phyloP scores from a whole-genome alignment of 2,888 invertebrate genomes.

The Tenthredo scrophulariae region DNA sequence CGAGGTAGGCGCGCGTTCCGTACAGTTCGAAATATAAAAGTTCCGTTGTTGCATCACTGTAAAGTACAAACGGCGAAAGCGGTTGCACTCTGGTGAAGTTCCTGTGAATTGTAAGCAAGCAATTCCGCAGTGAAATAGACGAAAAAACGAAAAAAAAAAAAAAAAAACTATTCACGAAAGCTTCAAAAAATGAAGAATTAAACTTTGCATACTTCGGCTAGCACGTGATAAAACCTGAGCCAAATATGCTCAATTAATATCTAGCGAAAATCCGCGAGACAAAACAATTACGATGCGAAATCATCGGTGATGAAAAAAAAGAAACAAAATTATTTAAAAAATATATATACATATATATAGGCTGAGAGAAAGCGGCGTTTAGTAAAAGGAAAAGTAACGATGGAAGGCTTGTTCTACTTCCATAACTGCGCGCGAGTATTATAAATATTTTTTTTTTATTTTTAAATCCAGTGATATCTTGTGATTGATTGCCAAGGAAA shows the following conservation, averaged over 20 bases:
- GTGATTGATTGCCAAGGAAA: slow-evolving; percentile 30
- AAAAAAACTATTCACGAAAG: background rate
- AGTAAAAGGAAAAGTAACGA: slow-evolving; percentile 13
- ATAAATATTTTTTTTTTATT: background rate
- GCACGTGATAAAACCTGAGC: slow-evolving; percentile 3
- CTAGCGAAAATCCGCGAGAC: background rate
- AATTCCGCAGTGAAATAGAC: background rate
- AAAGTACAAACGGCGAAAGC: background rate
- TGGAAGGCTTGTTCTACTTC: slow-evolving; percentile 8
- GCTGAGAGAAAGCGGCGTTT: slow-evolving; percentile 15
- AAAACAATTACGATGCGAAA: background rate
- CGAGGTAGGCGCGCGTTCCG: slow-evolving; percentile 46
- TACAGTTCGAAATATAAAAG: slow-evolving; percentile 46
- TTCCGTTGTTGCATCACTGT: background rate
- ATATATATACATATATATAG: no score
- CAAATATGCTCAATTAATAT: slow-evolving; percentile 12
- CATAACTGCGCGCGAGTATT: background rate
- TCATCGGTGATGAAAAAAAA: background rate
- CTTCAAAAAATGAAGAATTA: background rate
- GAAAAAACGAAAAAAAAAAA: background rate
- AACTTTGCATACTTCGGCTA: background rate
- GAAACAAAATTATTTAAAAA: background rate
- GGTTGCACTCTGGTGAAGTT: background rate
- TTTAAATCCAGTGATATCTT: slow-evolving; percentile 26
- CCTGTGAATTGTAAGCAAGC: background rate